Base-by-base conservation (phyloP, 2,797 vertebrate species). In the Sebastes vulpes region DNA sequence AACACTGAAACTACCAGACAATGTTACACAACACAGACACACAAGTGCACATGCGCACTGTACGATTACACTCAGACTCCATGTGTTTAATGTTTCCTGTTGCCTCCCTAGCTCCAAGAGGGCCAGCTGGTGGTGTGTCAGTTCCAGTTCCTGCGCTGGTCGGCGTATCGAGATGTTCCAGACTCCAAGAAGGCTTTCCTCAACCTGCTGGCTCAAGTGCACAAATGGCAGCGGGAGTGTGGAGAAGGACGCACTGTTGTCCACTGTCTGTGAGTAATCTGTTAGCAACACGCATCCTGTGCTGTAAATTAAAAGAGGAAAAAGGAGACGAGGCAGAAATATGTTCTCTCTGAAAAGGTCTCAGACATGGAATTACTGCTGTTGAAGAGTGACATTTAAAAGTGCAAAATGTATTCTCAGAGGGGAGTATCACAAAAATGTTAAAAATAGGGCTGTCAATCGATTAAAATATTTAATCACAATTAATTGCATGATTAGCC, bases 141-240 rank as follows among this genome's bases (percentile, higher is more conserved):
- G 84, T 95, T 95, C 92, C 94, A 95, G 89, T 94, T 95, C 84
- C 90, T 94, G 73, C 91, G 94, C 75, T 93, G 99, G 99, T 99
- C 99, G 0, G 97, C 98, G 0, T 99, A 99, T 91, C 96, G 99
- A 53, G 98, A 99, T 66, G 97, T 97, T 0, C 98, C 99, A 0
- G 98, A 99, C 95, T 99, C 98, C 78, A 99, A 96, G 95, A 98
- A 98, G 92, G 97, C 98, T 73, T 99, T 99, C 93, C 95, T 99
- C 88, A 97, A 97, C 92, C 96, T 99, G 85, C 95, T 99, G 94
- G 96, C 96, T 3, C 97, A 98, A 92, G 97, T 99, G 93, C 97
- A 98, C 94, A 97, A 97, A 92, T 99, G 99, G 99, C 98, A 99
- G 93, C 95, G 96, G 5, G 98, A 99, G 76, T 98, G 97, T 0